Base-by-base conservation (phyloP, 92 coral and sea anemone genomes). In the Zoanthus solanderi region DNA sequence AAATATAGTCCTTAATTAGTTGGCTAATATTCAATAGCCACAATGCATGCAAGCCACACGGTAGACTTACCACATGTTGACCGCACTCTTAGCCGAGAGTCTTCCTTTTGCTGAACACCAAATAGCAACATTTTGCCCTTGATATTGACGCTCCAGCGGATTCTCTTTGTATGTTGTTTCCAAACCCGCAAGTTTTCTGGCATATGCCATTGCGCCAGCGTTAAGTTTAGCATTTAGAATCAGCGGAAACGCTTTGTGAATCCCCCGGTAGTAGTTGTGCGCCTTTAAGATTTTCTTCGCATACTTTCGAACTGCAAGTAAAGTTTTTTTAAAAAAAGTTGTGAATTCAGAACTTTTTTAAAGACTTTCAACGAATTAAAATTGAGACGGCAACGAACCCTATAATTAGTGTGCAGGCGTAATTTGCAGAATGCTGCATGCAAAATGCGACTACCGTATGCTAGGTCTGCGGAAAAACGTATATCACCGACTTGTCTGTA, bases 201-300 rank as follows among this genome's bases (percentile, higher is more conserved):
- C 92, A 61, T 76, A 77, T 5, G 30, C 34, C 54, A 29, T 45
- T 3, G 92, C 92, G 66, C 57, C 78, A 0, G 66, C 68, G 85
- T 82, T 83, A 15, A 89, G 83, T 37, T 65, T 10, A 5, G 84
- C 88, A 48, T 67, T 87, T 15, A 89, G 89, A 7, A 9, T 46
- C 53, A 89, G 29, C 50, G 84, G 78, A 18, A 44, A 13, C 3
- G 79, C 78, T 74, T 77, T 84, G 52, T 89, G 92, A 32, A 77
- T 56, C 15, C 52, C 67, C 2, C 92, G 92, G 67, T 73, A 89
- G 15, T 61, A 44, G 32, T 89, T 89, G 72, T 89, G 92, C 32
- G 63, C 81, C 65, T 66, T 74, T 57, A 89, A 54, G 23, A 85
- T 79, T 74, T 77, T 61, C 84, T 90, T 88, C 72, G 88, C 92